phyloP scores from a whole-genome alignment of 1,140 invertebrate species.

The Chironomus striatipennis region DNA sequence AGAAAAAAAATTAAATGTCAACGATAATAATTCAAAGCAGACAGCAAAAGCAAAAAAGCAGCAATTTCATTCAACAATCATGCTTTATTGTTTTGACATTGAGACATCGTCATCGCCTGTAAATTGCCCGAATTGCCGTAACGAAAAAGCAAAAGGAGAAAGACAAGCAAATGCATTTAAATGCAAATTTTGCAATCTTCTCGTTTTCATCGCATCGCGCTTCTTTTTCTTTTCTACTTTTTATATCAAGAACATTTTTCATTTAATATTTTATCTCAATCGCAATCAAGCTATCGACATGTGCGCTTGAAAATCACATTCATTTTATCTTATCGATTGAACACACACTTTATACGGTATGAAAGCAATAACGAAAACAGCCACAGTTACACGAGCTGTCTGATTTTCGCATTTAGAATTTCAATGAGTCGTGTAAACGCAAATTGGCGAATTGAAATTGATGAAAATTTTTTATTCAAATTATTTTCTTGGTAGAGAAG shows the following conservation, averaged over 20 bases:
- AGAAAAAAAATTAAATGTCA: background rate
- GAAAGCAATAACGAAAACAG: background rate
- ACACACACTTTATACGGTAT: background rate
- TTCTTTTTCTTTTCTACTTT: too few species aligned
- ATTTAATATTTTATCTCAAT: background rate
- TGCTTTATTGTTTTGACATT: constrained; percentile 1
- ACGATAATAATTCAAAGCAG: background rate
- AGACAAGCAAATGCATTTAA: constrained; percentile 8
- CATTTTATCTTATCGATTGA: constrained; percentile 4
- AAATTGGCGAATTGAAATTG: constrained; percentile 1
- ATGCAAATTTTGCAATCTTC: constrained; percentile 4
- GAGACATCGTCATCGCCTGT: background rate
- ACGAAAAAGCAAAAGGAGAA: background rate
- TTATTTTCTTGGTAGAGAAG: too few species aligned
- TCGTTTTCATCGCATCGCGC: background rate
- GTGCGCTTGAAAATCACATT: background rate
- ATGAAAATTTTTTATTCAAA: background rate
- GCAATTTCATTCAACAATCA: background rate
- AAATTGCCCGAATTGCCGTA: background rate
- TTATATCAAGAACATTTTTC: too few species aligned
- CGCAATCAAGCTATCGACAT: background rate
- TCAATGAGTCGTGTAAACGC: constrained; percentile 11
- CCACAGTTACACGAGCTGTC: background rate
- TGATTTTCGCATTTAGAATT: background rate
- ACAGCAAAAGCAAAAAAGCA: background rate